Percentiles rank a stretch among this genome's conserved stretches.
Evolutionary conservation across 2,113 vertebrate species (phyloP).

Genomic region (Rhabdornis inornatus): DNA sequence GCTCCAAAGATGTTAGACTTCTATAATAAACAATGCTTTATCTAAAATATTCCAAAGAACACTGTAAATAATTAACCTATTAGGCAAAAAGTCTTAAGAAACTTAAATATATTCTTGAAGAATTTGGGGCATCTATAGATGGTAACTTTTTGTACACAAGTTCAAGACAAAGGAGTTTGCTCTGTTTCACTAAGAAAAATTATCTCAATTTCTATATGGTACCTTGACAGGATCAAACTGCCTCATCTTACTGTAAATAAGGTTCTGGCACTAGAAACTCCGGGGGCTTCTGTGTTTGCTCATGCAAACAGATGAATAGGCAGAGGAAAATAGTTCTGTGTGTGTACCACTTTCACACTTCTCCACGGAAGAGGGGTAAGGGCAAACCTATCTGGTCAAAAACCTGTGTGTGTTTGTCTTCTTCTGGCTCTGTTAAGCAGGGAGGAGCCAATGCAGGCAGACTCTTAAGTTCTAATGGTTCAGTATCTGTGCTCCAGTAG

Average conservation of each 20-base stretch:
- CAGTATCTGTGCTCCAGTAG: background rate
- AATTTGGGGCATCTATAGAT: background rate
- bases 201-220: fast-evolving
- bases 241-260: background rate
- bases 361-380: background rate
- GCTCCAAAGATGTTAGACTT: background rate
- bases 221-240: background rate
- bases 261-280: background rate
- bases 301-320: background rate
- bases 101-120: background rate
- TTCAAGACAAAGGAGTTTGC: background rate
- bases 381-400: background rate
- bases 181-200: background rate
- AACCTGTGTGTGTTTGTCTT: background rate
- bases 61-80: background rate
- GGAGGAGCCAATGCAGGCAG: background rate
- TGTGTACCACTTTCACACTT: background rate
- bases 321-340: background rate
- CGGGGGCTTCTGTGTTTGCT: background rate
- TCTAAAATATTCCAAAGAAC: background rate
- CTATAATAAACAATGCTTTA: background rate
- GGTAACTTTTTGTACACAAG: background rate
- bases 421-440: background rate
- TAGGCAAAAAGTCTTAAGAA: background rate
- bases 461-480: background rate